These are phyloP conservation scores for Cichlasoma orientale DNA, from an alignment of 2,797 vertebrate species.

Conservation along the genomic window DNA sequence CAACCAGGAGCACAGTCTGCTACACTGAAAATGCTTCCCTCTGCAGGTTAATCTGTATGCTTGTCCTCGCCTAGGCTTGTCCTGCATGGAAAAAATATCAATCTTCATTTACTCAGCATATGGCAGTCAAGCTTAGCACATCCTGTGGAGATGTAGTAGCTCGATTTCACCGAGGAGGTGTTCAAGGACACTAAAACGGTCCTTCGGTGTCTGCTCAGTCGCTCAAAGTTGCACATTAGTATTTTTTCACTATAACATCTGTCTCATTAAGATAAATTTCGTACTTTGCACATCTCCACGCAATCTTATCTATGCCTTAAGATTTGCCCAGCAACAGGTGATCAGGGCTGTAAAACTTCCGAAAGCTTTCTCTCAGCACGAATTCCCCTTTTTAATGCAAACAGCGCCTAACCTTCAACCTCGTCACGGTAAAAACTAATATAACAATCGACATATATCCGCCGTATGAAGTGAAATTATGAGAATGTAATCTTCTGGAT, in stretches of 20 bases:
- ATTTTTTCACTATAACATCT: neutral
- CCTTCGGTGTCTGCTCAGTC: neutral
- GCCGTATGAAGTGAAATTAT: neutral
- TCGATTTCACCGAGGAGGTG: neutral
- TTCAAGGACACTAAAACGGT: neutral
- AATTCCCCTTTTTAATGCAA: neutral
- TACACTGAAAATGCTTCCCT: slow-evolving; percentile 7
- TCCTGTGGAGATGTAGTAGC: neutral
- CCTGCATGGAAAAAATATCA: neutral
- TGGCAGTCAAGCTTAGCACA: neutral
- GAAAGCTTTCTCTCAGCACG: neutral
- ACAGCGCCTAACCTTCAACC: neutral
- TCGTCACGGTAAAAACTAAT: neutral
- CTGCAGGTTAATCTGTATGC: neutral
- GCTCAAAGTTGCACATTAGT: neutral
- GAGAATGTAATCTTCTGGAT: neutral
- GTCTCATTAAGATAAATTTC: neutral
- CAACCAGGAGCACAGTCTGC: slow-evolving; percentile 38
- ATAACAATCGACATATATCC: neutral
- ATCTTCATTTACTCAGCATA: neutral
- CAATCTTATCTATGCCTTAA: neutral
- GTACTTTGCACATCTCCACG: slow-evolving; percentile 11
- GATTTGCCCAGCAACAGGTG: slow-evolving; percentile 61
- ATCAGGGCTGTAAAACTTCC: slow-evolving; percentile 6
- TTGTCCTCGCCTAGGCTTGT: neutral